phyloP scores from a whole-genome alignment of 2,888 invertebrate genomes.

The Spodoptera littoralis region DNA sequence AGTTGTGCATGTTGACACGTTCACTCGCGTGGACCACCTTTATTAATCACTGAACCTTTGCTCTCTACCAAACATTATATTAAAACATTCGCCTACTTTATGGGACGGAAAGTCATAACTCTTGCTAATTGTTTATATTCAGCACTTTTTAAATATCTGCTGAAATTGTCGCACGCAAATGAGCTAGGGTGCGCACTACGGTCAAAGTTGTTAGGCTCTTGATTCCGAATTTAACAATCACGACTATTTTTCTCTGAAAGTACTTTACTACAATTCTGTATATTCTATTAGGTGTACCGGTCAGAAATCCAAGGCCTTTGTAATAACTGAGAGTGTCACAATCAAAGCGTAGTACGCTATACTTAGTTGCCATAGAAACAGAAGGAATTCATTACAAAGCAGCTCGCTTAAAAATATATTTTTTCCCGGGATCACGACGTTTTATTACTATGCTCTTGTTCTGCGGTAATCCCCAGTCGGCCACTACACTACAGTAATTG shows the following conservation, averaged over 20 bases:
- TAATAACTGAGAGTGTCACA: no score
- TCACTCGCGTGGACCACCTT: slow-evolving; percentile 34
- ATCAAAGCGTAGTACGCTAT: not conserved
- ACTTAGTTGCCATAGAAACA: slow-evolving; percentile 1
- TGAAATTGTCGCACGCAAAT: slow-evolving; percentile 19
- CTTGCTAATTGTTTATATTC: slow-evolving; percentile 34
- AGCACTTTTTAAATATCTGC: slow-evolving; percentile 10
- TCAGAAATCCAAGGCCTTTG: no score
- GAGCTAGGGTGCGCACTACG: not conserved
- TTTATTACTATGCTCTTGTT: slow-evolving; percentile 7
- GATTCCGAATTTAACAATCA: not conserved
- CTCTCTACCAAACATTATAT: slow-evolving; percentile 42
- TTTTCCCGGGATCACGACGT: not conserved
- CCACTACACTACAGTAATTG: slow-evolving; percentile 29
- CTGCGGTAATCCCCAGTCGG: slow-evolving; percentile 15
- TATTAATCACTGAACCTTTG: slow-evolving; percentile 42
- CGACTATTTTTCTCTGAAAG: no score
- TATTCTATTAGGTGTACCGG: no score
- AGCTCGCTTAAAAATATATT: slow-evolving; percentile 19
- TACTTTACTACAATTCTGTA: no score
- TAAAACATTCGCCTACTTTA: slow-evolving; percentile 37
- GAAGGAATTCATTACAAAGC: slow-evolving; percentile 13
- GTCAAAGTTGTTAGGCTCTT: not conserved
- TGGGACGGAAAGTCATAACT: slow-evolving; percentile 33
- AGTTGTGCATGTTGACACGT: slow-evolving; percentile 24